Percentiles rank a stretch among this genome's conserved stretches.
These are phyloP conservation scores for Zaprionus obscuricornis DNA, from an alignment of 2,888 invertebrate species.

Conservation along the genomic window DNA sequence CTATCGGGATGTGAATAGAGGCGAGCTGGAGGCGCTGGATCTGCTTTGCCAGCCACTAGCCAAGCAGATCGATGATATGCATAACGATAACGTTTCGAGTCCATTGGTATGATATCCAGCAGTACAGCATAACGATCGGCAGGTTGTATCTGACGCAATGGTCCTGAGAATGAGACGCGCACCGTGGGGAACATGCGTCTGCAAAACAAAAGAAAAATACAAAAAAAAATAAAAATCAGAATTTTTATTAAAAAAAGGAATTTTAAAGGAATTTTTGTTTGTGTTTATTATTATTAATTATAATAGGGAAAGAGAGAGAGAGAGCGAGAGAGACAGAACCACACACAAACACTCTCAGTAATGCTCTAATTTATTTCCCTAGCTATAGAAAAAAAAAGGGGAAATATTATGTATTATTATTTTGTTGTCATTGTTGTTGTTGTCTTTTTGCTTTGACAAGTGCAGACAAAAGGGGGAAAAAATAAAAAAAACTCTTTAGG, in stretches of 20 bases:
- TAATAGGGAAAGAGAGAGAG: too few species aligned
- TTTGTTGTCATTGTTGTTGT: background rate
- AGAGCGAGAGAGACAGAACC: too few species aligned
- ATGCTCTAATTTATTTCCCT: conserved; percentile 58
- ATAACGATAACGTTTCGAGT: conserved; percentile 97
- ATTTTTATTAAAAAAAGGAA: conserved; percentile 33
- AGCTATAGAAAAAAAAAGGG: background rate
- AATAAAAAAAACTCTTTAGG: conserved; percentile 54
- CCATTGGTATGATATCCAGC: conserved; percentile 98
- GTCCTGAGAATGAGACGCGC: conserved; percentile 94
- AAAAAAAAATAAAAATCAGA: conserved; percentile 3
- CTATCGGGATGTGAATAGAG: conserved; percentile 98
- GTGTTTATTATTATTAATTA: conserved; percentile 39
- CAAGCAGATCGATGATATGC: conserved; percentile 99
- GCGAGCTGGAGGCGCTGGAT: conserved; percentile 96
- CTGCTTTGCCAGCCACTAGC: conserved; percentile 99
- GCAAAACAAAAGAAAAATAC: conserved; percentile 52
- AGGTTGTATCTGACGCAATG: conserved; percentile 86
- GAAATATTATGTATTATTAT: conserved; percentile 25
- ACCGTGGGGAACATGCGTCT: conserved; percentile 99
- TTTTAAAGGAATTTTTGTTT: conserved; percentile 27
- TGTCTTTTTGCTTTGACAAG: conserved; percentile 56
- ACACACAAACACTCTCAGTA: conserved; percentile 43
- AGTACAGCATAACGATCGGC: conserved; percentile 95
- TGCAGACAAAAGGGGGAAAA: conserved; percentile 47